Evolutionary conservation across 2,888 invertebrate species (phyloP), one percentile per base, ranked within the genome.

Genomic region (Rhimphoctona megacephalus): DNA sequence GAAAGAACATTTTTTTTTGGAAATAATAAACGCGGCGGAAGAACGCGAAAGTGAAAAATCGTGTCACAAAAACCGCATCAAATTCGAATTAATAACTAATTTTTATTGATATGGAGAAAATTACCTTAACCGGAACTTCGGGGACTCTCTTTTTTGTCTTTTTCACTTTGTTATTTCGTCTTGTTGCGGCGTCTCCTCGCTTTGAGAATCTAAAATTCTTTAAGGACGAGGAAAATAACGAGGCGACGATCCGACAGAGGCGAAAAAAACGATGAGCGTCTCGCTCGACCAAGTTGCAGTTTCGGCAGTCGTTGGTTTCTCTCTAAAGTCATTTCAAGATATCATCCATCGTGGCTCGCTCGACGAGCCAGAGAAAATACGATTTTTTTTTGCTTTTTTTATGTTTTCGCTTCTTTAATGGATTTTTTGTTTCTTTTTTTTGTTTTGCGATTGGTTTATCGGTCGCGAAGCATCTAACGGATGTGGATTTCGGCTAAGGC

Each of bases 101-200:
- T 92, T 86, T 93, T 92, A 92, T 93, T 92, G 92, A 92, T 93
- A 92, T 89, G 89, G 90, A 88, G 89, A 89, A 84, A 81, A 88
- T 91, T 92, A 93, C 93, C 92, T 93, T 92, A 90, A 89, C 90
- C 92, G 93, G 90, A 90, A 92, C 92, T 92, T 91, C 90, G 89
- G 87, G 91, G 90, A 90, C 14, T 77, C 74, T 76, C 74, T 73
- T n/a, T 81, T 74, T 82, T 72, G 54, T 77, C 66, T 81, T 36
- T 69, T 49, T 83, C 70, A 69, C 81, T 74, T 43, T 83, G 67
- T 73, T 39, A 70, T 66, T 80, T 43, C 66, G 52, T 67, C 77
- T 73, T 61, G 54, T 43, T 80, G 81, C 76, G 57, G 64, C 69
- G 67, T 77, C 22, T 66, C 46, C 14, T 43, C 22, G 70, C 70